phyloP scores from a whole-genome alignment of 2,888 invertebrate genomes.

The Hypomecis punctinalis region DNA sequence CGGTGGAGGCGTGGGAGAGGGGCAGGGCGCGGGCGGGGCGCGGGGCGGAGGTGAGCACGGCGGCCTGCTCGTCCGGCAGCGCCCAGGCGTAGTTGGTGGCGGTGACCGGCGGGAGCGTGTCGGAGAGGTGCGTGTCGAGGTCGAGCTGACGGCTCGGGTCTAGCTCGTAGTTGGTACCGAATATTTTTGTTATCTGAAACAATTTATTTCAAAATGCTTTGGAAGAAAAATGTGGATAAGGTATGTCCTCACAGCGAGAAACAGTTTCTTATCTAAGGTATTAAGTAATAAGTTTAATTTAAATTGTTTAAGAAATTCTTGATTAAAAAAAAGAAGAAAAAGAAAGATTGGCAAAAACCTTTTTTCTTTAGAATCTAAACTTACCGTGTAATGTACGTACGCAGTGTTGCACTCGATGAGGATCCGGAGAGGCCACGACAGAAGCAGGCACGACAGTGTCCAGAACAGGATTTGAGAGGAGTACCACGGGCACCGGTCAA shows the following conservation, averaged over 20 bases:
- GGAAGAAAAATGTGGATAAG: too few relatives aligned
- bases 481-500: slow-evolving; percentile 86
- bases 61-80: slow-evolving; percentile 80
- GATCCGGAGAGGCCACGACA: slow-evolving; percentile 93
- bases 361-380: slow-evolving; percentile 34
- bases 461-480: slow-evolving; percentile 90
- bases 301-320: too few relatives aligned
- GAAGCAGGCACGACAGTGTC: slow-evolving; percentile 88
- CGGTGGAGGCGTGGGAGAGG: slow-evolving; percentile 87
- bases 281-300: too few relatives aligned
- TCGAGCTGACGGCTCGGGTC: slow-evolving; percentile 79
- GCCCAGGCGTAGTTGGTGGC: slow-evolving; percentile 76
- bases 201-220: slow-evolving; percentile 28
- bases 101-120: slow-evolving; percentile 76
- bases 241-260: too few relatives aligned
- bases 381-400: slow-evolving; percentile 91
- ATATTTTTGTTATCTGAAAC: slow-evolving; percentile 90
- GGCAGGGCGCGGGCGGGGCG: slow-evolving; percentile 84
- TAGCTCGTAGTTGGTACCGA: slow-evolving; percentile 89
- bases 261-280: too few relatives aligned
- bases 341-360: too few relatives aligned
- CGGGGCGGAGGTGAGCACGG: slow-evolving; percentile 81
- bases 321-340: too few relatives aligned
- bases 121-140: slow-evolving; percentile 77
- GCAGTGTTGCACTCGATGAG: slow-evolving; percentile 93